phyloP scores from a whole-genome alignment of 2,888 invertebrate genomes.

The Leptarthrus brevirostris region DNA sequence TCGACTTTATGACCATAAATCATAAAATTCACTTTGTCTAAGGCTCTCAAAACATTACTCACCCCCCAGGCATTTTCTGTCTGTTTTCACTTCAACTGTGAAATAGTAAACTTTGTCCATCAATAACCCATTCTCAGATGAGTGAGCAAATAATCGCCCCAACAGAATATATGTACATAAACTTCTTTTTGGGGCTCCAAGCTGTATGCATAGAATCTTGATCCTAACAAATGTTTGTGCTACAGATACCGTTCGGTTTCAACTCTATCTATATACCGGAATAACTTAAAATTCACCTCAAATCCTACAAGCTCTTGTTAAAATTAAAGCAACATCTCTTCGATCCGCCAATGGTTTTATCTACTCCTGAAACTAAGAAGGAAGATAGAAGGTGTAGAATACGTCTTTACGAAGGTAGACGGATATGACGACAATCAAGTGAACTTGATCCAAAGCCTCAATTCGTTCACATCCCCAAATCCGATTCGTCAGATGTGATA shows the following conservation, averaged over 20 bases:
- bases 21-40: slow-evolving; percentile 20
- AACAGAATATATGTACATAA: background rate
- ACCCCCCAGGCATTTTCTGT: background rate
- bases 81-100: background rate
- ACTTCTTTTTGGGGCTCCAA: background rate
- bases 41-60: background rate
- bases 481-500: slow-evolving; percentile 13
- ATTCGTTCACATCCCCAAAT: slow-evolving; percentile 40
- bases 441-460: slow-evolving; percentile 37
- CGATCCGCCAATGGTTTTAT: background rate
- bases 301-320: slow-evolving; percentile 20
- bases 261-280: background rate
- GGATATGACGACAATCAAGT: slow-evolving; percentile 41
- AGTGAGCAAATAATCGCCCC: slow-evolving; percentile 14
- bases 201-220: too few relatives aligned
- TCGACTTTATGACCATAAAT: background rate
- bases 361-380: background rate
- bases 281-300: slow-evolving; percentile 15
- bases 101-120: slow-evolving; percentile 22
- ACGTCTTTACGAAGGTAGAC: background rate
- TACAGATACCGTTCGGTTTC: too few relatives aligned
- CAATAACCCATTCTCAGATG: background rate
- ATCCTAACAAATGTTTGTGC: too few relatives aligned
- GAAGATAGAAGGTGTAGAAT: background rate
- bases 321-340: slow-evolving; percentile 17